Evolutionary conservation across 2,797 vertebrate genomes (phyloP).

Genomic region (Labroides dimidiatus): DNA sequence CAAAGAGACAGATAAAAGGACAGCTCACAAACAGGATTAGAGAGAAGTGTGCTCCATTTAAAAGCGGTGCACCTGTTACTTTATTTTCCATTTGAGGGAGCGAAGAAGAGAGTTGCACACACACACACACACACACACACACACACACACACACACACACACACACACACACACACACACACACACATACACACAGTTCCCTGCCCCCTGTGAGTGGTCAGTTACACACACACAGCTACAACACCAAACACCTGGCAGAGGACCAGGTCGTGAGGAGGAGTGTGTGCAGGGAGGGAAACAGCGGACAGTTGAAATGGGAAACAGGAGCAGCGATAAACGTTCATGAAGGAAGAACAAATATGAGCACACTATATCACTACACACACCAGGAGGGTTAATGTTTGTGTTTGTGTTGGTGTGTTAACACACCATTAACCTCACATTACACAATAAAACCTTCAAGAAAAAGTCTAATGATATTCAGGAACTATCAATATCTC

Average conservation of each 20-base stretch:
- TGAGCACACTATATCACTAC: no score
- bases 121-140: conserved; percentile 15
- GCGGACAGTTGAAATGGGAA: background rate
- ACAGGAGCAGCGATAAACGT: conserved; percentile 11
- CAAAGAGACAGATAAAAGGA: conserved; percentile 69
- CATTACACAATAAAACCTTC: no score
- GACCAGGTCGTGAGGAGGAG: conserved; percentile 25
- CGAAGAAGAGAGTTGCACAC: conserved; percentile 15
- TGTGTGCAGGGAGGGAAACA: no score
- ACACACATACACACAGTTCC: conserved; percentile 9
- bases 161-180: conserved; percentile 27
- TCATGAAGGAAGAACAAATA: background rate
- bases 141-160: background rate
- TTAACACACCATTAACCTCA: no score
- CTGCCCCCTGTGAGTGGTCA: background rate
- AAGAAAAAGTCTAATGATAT: no score
- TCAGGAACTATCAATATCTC: no score
- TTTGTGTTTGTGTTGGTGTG: conserved; percentile 7
- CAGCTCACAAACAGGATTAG: conserved; percentile 55
- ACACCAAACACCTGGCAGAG: conserved; percentile 31
- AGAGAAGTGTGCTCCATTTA: conserved; percentile 32
- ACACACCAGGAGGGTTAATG: background rate
- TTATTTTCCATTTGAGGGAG: conserved; percentile 18
- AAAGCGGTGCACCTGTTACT: conserved; percentile 59
- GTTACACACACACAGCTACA: conserved; percentile 13